Conservation (phyloP, 2,113 vertebrate species). For the Zeus faber region DNA sequence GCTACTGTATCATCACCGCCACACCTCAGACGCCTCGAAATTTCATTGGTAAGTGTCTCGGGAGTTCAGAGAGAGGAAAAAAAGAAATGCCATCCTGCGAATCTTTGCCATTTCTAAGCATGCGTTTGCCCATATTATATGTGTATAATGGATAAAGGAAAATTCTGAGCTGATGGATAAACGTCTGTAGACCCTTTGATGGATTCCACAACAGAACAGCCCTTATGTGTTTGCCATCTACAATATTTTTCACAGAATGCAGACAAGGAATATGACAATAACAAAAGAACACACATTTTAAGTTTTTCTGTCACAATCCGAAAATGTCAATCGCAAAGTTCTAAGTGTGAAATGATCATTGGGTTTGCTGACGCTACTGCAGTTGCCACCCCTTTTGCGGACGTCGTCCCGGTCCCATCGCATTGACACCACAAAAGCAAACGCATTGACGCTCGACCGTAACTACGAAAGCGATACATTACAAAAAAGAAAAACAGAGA, state of each 20-base stretch:
- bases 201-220: conserved; percentile 55
- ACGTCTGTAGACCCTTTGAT: conserved; percentile 46
- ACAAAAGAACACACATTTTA: too few relatives aligned
- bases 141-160: conserved; percentile 37
- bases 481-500: conserved; percentile 27
- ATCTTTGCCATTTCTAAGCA: conserved; percentile 52
- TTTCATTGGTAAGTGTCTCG: too few relatives aligned
- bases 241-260: conserved; percentile 44
- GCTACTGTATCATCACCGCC: too few relatives aligned
- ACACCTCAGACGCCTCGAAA: conserved; percentile 54
- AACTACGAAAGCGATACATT: conserved; percentile 19
- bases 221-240: conserved; percentile 54
- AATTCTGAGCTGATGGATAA: conserved; percentile 37
- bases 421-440: conserved; percentile 8
- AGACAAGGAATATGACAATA: conserved; percentile 34
- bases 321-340: too few relatives aligned
- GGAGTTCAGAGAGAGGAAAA: too few relatives aligned
- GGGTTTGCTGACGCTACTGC: too few relatives aligned
- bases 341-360: too few relatives aligned
- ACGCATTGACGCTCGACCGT: conserved; percentile 14
- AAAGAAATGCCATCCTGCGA: conserved; percentile 49
- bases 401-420: conserved; percentile 2
- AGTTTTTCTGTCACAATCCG: too few relatives aligned
- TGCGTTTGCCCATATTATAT: conserved; percentile 51
- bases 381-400: conserved; percentile 24